Evolutionary conservation across 2,888 invertebrate species (phyloP).

Genomic region (Folsomia manolachei): DNA sequence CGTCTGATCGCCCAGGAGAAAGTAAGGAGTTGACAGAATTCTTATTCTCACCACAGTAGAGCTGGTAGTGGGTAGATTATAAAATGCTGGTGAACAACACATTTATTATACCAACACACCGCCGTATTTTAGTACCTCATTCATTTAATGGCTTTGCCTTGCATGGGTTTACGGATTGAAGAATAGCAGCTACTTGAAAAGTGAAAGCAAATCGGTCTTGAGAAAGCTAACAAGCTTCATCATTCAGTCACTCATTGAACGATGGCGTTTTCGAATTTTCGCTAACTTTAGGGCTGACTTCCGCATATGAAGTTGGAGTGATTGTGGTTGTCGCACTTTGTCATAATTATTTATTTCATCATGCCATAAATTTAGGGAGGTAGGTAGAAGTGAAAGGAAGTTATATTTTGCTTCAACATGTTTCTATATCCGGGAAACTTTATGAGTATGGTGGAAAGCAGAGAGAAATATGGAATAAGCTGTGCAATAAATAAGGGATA

Average conservation of each 20-base stretch:
- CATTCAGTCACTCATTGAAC: neutral
- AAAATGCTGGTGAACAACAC: neutral
- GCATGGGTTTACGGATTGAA: neutral
- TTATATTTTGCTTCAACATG: too few species aligned
- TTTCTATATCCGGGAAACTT: too few species aligned
- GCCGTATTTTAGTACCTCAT: neutral
- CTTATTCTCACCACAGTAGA: too few species aligned
- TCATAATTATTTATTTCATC: slow-evolving; percentile 5
- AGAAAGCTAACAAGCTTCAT: neutral
- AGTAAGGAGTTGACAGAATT: too few species aligned
- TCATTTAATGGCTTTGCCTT: neutral
- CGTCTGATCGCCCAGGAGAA: too few species aligned
- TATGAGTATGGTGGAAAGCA: too few species aligned
- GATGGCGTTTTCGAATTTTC: neutral
- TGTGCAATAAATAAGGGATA: too few species aligned
- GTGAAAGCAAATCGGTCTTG: neutral
- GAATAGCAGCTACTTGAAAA: neutral
- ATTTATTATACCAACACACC: neutral
- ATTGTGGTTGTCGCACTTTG: slow-evolving; percentile 4
- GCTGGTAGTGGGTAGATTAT: neutral
- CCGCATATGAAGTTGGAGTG: neutral
- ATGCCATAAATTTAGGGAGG: neutral
- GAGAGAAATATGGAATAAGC: too few species aligned
- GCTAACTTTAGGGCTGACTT: neutral
- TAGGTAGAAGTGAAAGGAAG: neutral